Percentiles rank a stretch among this genome's conserved stretches.
These are phyloP conservation scores for Enteromius trimaculatus DNA, from an alignment of 2,797 vertebrate genomes.

Conservation along the genomic window DNA sequence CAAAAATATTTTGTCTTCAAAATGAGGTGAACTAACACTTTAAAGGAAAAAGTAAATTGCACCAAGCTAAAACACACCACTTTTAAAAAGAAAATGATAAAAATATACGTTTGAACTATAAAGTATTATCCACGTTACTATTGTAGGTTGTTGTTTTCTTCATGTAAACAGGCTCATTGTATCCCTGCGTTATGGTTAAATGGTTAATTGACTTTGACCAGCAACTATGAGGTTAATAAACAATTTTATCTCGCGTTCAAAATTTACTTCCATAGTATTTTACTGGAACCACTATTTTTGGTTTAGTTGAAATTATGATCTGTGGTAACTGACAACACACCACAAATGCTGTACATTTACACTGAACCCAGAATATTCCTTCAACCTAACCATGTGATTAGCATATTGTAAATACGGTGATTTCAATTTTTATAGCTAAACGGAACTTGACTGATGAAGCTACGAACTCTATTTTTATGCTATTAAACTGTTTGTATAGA, in stretches of 20 bases:
- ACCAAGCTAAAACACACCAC: background rate
- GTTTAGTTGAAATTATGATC: background rate
- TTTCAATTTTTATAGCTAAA: slow-evolving; percentile 78
- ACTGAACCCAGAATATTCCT: slow-evolving; percentile 44
- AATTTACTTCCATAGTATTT: background rate
- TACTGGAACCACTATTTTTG: background rate
- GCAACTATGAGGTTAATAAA: background rate
- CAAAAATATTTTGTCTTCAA: no score
- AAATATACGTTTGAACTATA: background rate
- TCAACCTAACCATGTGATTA: slow-evolving; percentile 60
- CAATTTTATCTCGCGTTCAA: background rate
- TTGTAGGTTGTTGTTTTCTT: background rate
- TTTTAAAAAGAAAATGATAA: background rate
- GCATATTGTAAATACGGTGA: slow-evolving; percentile 77
- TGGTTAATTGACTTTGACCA: background rate
- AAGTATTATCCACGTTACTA: background rate
- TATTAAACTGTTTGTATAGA: slow-evolving; percentile 74
- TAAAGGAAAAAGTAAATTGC: background rate
- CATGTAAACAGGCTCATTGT: background rate
- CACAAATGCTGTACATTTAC: background rate
- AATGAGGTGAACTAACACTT: background rate
- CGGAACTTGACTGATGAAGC: slow-evolving; percentile 73
- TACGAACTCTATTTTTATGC: slow-evolving; percentile 79
- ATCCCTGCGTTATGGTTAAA: background rate
- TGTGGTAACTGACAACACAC: background rate